Conservation (phyloP, 1,140 invertebrate species). For the Tenebrio molitor region DNA sequence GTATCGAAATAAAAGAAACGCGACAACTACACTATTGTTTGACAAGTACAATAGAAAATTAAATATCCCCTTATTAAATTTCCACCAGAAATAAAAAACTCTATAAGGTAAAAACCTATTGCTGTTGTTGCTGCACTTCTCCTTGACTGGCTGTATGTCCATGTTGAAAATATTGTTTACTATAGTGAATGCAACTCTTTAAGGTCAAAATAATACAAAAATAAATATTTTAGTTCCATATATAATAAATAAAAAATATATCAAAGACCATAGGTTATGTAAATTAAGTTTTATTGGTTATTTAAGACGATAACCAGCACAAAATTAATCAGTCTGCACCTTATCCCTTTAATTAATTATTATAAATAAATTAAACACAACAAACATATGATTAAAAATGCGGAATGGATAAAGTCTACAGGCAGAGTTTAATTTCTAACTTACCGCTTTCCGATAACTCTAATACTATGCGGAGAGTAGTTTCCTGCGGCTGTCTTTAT, state of each 20-base stretch:
- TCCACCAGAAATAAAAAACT: background rate
- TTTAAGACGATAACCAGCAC: background rate
- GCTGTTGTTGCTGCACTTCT: background rate
- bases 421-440: no score
- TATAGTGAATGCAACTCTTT: no score
- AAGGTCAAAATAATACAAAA: no score
- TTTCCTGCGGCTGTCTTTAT: background rate
- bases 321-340: background rate
- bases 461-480: no score
- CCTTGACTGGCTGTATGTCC: background rate
- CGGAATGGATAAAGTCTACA: no score
- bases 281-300: conserved; percentile 36
- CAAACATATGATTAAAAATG: no score
- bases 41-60: background rate
- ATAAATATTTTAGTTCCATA: background rate
- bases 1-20: conserved; percentile 13
- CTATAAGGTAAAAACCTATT: background rate
- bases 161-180: conserved; percentile 6
- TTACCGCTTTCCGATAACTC: no score
- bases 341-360: conserved; percentile 6
- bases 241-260: conserved; percentile 11
- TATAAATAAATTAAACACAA: no score
- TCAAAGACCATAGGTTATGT: conserved; percentile 41
- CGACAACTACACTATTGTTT: background rate
- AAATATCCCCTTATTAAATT: conserved; percentile 6